A percentile compares a stretch with the other conserved stretches of the same genome.
These are phyloP conservation scores for Actinemys pallida DNA, from an alignment of 2,113 vertebrate genomes.

Conservation along the genomic window DNA sequence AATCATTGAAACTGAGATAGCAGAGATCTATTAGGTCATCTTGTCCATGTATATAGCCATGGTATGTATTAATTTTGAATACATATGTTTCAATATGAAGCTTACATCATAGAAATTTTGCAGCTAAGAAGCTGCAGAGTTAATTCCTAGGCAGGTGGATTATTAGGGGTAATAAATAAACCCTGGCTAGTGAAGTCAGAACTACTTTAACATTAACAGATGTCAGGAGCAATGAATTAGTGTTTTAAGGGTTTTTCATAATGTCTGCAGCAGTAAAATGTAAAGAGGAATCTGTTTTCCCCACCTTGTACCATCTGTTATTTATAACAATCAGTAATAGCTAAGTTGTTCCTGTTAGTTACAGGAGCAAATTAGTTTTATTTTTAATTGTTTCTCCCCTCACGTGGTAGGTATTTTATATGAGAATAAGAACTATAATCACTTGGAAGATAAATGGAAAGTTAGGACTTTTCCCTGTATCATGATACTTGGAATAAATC, in stretches of 20 bases:
- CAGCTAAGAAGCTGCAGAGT: not conserved
- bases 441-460: not conserved
- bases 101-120: not conserved
- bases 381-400: not conserved
- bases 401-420: not conserved
- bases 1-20: not conserved
- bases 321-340: not conserved
- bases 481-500: constrained; percentile 43
- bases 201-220: not conserved
- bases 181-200: not conserved
- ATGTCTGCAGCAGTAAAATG: not conserved
- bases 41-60: not conserved
- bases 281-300: not conserved
- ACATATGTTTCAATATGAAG: not conserved
- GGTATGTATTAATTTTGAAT: not conserved
- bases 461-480: constrained; percentile 33
- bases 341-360: not conserved
- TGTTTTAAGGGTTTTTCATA: not conserved
- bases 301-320: not conserved
- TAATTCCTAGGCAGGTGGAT: not conserved
- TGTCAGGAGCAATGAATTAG: not conserved
- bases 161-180: not conserved
- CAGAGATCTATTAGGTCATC: not conserved
- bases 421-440: not conserved
- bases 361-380: not conserved